Base-by-base conservation (phyloP, 30 jellyfish, hydroid and myxozoan genomes). In the Cassiopea xamachana region DNA sequence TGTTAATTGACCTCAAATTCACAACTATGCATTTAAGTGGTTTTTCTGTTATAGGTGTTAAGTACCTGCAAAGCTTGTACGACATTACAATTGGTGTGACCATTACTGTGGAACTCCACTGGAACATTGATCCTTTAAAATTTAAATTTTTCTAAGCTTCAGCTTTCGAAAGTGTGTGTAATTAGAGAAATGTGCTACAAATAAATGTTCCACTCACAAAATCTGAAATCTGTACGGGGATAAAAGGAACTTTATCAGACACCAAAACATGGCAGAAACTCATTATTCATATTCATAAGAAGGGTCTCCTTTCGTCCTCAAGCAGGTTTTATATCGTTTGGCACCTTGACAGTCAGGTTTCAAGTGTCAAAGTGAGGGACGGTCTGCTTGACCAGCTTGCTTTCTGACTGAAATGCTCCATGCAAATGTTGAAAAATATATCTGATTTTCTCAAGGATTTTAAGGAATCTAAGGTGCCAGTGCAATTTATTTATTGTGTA, bases 291-390 rank as follows among this genome's bases (percentile, higher is more conserved):
- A 13, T 43, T 18, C 48, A 82, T 46, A 8, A 82, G 47, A 64
- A 48, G 39, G 47, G 82, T 67, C 74, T 7, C 50, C 50, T 71
- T 69, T 45, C 48, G 55, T 18, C 90, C 90, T 48, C 90, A 68
- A 82, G 80, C 75, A 82, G 90, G 45, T 82, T 71, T 82, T 64
- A 67, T 2, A 12, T 75, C 83, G 46, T 79, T 69, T 82, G 90
- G 68, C 90, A 67, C 80, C 82, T 49, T 82, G 15, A 82, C 80
- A n/a, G 90, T 71, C 48, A 46, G 90, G 72, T 76, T 13, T 46
- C 4, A 50, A 1, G 69, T 82, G 90, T 67, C 62, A 82, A 49
- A 55, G 69, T 19, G 9, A 71, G 50, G 90, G 80, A 68, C 82
- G 83, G 82, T 13, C 90, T 70, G 68, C 72, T 71, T 82, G 81